Evolutionary conservation across 1,140 invertebrate genomes (phyloP).

Genomic region (Drosophila ananassae): DNA sequence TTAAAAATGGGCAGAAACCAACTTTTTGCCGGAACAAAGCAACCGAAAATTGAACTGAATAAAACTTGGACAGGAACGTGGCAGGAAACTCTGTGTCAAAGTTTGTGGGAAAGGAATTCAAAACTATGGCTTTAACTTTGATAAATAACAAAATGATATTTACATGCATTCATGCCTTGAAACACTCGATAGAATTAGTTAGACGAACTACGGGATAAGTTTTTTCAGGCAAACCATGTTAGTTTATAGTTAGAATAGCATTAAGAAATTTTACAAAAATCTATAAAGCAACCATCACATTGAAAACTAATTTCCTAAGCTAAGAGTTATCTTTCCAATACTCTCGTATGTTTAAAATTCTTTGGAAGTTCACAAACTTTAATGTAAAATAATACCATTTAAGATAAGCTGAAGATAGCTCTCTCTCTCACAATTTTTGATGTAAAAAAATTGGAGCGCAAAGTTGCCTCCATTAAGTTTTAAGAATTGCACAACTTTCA

Average conservation of each 20-base stretch:
- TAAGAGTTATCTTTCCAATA: neutral
- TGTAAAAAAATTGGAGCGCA: neutral
- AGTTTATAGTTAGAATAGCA: neutral
- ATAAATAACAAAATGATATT: neutral
- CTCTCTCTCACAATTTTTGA: neutral
- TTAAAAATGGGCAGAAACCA: conserved; percentile 11
- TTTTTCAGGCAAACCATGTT: neutral
- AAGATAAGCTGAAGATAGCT: conserved; percentile 29
- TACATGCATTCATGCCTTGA: conserved; percentile 1
- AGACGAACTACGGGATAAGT: neutral
- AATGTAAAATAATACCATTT: conserved; percentile 33
- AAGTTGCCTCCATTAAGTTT: conserved; percentile 46
- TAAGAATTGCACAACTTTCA: conserved; percentile 47
- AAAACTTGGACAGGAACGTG: conserved; percentile 6
- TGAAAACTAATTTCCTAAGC: no score
- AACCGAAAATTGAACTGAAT: conserved; percentile 10
- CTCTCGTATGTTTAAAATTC: neutral
- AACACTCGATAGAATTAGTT: conserved; percentile 10
- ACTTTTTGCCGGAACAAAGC: conserved; percentile 8
- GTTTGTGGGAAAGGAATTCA: conserved; percentile 13
- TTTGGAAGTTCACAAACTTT: conserved; percentile 13
- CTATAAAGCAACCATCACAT: no score
- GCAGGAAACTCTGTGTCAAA: conserved; percentile 10
- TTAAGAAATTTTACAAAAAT: neutral
- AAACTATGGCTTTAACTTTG: conserved; percentile 33